Percentiles rank a stretch among this genome's conserved stretches.
These are phyloP conservation scores for Anoplophora glabripennis DNA, from an alignment of 1,140 invertebrate genomes.

Conservation along the genomic window DNA sequence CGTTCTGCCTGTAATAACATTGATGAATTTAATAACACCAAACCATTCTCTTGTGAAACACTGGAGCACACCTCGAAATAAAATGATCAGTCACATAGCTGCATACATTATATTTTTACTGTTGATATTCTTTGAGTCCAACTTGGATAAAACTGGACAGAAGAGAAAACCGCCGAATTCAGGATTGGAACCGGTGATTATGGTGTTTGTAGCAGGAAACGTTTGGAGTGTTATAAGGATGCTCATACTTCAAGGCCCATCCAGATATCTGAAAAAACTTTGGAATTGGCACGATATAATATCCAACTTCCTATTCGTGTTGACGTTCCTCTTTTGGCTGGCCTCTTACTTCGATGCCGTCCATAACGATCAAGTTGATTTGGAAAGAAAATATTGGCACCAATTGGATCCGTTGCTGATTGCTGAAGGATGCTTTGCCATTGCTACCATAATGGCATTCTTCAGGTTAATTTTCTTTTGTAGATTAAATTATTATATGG, in stretches of 20 bases:
- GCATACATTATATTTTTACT: constrained; percentile 63
- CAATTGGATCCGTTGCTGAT: constrained; percentile 67
- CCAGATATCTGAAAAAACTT: constrained; percentile 51
- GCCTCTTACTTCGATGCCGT: constrained; percentile 50
- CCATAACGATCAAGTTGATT: constrained; percentile 48
- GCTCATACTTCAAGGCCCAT: constrained; percentile 53
- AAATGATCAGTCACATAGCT: constrained; percentile 58
- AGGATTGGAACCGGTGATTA: constrained; percentile 50
- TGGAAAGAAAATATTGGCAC: constrained; percentile 68
- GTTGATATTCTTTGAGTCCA: constrained; percentile 58
- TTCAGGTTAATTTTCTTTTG: constrained; percentile 57
- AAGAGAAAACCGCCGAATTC: constrained; percentile 55
- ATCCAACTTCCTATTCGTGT: constrained; percentile 50
- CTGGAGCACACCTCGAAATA: constrained; percentile 56
- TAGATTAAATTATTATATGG: constrained; percentile 58
- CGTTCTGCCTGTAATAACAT: constrained; percentile 50
- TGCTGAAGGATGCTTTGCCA: constrained; percentile 68
- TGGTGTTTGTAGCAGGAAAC: constrained; percentile 50
- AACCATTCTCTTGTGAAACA: constrained; percentile 47
- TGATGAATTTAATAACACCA: constrained; percentile 49
- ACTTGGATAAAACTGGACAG: constrained; percentile 54
- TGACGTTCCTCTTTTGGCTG: constrained; percentile 55
- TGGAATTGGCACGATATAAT: constrained; percentile 56
- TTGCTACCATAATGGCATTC: constrained; percentile 70
- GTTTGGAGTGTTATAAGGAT: constrained; percentile 53